Base-by-base conservation (phyloP, 2,888 invertebrate species). In the Apotomis capreana region DNA sequence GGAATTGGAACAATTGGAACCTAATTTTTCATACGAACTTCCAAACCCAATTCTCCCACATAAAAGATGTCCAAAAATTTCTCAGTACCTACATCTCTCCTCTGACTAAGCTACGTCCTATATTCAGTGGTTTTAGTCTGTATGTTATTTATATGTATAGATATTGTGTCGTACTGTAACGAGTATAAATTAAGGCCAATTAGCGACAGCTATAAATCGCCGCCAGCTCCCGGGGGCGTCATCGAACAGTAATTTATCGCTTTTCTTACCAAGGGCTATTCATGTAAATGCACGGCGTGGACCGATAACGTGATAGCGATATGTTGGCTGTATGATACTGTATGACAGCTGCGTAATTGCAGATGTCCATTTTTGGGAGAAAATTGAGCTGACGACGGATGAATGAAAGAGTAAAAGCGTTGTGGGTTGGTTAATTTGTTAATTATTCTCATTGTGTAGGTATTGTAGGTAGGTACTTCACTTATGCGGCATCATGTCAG, bases 131-230 rank as follows among this genome's bases (percentile, higher is more conserved):
- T 40, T 40, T 40, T 40, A 40, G 40, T 6, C 15, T 46, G 46
- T 13, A 46, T 13, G 46, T 44, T 9, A 46, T 46, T 15, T 37
- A 40, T 44, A 40, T 40, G 13, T 54, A 54, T 52, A 26, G 9
- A 13, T 54, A 26, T 62, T 61, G 13, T 57, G 40, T 46, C 36
- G 9, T 36, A 72, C n/a, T 58, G 75, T 74, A 74, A 75, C 69
- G 71, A 74, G 78, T 82, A 84, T 83, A 84, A 88, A 89, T 89
- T 89, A 87, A 82, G 80, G 84, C 83, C 89, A 90, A 91, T 90
- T 91, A 90, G 85, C 76, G 68, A 67, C 74, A 80, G 81, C 84
- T 80, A 87, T 89, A 90, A 90, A 91, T 89, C 83, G 86, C 81
- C 80, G 55, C 71, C 77, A 76, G 74, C 86, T 87, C 90, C 88